phyloP scores from a whole-genome alignment of 2,113 vertebrate species.

The Pomatorhinus ruficollis region DNA sequence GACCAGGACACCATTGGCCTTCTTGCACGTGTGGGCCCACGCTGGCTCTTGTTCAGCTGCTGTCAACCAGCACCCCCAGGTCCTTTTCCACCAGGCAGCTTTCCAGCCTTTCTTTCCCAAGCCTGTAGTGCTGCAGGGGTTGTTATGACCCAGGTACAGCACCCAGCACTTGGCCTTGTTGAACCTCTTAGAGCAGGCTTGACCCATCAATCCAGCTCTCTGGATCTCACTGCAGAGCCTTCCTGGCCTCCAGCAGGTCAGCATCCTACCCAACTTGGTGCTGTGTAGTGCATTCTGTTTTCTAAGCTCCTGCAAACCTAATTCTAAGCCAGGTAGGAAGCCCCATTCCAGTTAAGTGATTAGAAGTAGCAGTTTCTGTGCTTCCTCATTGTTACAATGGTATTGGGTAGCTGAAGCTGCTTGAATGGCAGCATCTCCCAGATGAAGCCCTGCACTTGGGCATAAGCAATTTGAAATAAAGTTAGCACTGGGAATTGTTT shows the following conservation, averaged over 20 bases:
- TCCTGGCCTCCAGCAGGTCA: not conserved
- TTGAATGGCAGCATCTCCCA: not conserved
- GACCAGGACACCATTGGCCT: not conserved
- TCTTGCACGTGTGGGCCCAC: not conserved
- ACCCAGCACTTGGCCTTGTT: not conserved
- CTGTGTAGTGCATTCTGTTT: not conserved
- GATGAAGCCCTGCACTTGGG: not conserved
- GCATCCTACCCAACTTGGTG: not conserved
- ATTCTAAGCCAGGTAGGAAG: not conserved
- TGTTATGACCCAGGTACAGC: not conserved
- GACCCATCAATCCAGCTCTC: not conserved
- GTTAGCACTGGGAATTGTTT: not conserved
- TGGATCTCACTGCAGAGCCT: not conserved
- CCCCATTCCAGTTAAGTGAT: not conserved
- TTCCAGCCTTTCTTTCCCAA: not conserved
- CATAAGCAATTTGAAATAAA: not conserved
- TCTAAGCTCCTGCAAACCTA: not conserved
- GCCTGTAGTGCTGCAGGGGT: not conserved
- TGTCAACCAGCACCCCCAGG: not conserved
- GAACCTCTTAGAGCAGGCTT: not conserved
- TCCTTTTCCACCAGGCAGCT: not conserved
- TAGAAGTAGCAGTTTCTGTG: not conserved
- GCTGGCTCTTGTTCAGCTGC: not conserved
- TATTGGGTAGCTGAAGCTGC: not conserved
- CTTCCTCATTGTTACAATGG: not conserved